Conservation (phyloP, 2,113 vertebrate genomes). For the Damaliscus lunatus region DNA sequence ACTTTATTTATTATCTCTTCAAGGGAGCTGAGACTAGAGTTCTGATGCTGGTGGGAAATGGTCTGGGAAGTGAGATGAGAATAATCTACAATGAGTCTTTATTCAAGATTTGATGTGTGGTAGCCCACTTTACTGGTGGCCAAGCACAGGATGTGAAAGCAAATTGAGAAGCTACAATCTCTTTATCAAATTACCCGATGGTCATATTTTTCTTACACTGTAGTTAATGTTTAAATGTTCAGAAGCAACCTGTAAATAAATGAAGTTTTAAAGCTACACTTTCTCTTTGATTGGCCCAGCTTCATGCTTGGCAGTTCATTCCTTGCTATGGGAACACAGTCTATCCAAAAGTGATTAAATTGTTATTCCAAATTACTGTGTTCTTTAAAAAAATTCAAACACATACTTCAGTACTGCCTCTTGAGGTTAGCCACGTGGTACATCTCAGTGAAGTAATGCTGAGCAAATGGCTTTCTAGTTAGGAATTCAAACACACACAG, state of each 20-base stretch:
- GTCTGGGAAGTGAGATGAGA: neutral
- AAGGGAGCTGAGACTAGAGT: neutral
- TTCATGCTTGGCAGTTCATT: slow-evolving; percentile 21
- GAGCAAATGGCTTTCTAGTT: neutral
- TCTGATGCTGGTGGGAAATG: neutral
- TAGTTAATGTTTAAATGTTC: slow-evolving; percentile 19
- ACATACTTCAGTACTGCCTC: slow-evolving; percentile 17
- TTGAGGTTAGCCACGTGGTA: slow-evolving; percentile 16
- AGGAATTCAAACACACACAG: neutral
- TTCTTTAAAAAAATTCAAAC: slow-evolving; percentile 46
- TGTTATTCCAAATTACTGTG: slow-evolving; percentile 13
- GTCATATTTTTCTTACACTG: neutral
- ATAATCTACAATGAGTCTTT: neutral
- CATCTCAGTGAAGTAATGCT: neutral
- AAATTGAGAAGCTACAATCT: neutral
- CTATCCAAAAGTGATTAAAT: neutral
- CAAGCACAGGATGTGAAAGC: neutral
- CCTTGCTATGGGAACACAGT: slow-evolving; percentile 15
- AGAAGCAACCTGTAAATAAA: slow-evolving; percentile 19
- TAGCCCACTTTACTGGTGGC: neutral
- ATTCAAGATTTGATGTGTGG: neutral
- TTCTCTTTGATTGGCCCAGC: neutral
- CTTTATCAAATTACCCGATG: neutral
- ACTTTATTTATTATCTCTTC: neutral
- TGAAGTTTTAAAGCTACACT: slow-evolving; percentile 21